Conservation (phyloP, 2,113 vertebrate species). For the Cettia cetti region DNA sequence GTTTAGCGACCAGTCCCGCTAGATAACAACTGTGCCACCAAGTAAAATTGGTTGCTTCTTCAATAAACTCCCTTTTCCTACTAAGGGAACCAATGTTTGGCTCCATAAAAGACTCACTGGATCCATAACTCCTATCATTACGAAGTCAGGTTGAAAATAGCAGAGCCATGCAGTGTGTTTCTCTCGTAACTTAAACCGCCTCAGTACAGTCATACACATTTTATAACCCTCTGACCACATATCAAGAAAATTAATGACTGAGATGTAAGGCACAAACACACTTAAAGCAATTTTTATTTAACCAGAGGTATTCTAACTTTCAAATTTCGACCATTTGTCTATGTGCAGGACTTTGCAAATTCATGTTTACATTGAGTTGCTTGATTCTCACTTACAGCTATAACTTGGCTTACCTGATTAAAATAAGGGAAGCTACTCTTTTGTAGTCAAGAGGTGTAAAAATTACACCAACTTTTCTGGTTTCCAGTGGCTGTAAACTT, state of each 20-base stretch:
- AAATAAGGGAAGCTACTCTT: constrained; percentile 85
- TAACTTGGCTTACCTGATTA: constrained; percentile 82
- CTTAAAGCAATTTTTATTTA: not conserved
- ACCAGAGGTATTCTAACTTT: not conserved
- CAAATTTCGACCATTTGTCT: not conserved
- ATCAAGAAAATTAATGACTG: not conserved
- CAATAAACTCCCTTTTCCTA: not conserved
- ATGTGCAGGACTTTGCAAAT: not conserved
- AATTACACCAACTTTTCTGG: constrained; percentile 80
- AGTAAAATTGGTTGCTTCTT: not conserved
- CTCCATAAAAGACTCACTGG: not conserved
- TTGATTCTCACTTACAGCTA: not conserved
- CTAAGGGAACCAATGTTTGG: not conserved
- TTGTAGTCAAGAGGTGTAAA: constrained; percentile 89
- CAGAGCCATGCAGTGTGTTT: not conserved
- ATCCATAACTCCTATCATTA: not conserved
- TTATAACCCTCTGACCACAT: not conserved
- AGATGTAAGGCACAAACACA: not conserved
- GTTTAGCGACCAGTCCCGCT: not conserved
- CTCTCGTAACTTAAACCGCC: not conserved
- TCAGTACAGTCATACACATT: not conserved
- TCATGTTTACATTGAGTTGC: not conserved
- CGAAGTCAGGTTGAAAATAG: not conserved
- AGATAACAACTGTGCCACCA: not conserved
- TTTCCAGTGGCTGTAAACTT: constrained; percentile 86